These are phyloP conservation scores for Brachionus rotundiformis DNA, from an alignment of 1,140 invertebrate species.

Conservation along the genomic window DNA sequence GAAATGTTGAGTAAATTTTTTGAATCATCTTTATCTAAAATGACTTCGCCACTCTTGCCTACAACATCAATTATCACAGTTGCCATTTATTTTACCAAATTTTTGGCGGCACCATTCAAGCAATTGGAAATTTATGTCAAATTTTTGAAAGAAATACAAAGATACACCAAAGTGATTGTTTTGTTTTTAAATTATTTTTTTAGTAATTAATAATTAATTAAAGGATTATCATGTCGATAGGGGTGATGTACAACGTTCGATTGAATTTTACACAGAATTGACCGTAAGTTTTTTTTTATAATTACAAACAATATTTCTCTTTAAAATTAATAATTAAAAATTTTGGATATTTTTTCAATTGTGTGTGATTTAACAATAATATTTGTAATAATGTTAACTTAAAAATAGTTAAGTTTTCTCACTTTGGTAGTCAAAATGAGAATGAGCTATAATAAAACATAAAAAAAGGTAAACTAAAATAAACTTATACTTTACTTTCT, in stretches of 20 bases:
- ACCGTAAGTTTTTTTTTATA: conserved; percentile 70
- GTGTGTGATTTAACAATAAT: too few species aligned
- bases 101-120: conserved; percentile 35
- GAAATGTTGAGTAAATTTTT: conserved; percentile 36
- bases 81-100: conserved; percentile 40
- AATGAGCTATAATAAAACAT: too few species aligned
- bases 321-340: neutral
- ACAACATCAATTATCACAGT: conserved; percentile 5
- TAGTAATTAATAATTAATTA: too few species aligned
- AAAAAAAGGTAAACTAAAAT: too few species aligned
- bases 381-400: too few species aligned
- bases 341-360: conserved; percentile 16
- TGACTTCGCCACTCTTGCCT: conserved; percentile 13
- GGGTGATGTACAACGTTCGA: conserved; percentile 90
- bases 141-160: conserved; percentile 83
- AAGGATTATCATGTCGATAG: conserved; percentile 87
- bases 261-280: conserved; percentile 89
- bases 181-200: conserved; percentile 32
- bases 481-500: too few species aligned
- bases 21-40: conserved; percentile 4
- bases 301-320: neutral
- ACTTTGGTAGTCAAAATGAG: too few species aligned
- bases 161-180: conserved; percentile 75
- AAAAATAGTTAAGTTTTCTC: too few species aligned
- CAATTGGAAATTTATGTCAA: conserved; percentile 47